phyloP scores from a whole-genome alignment of 2,888 invertebrate genomes.

The Cepaea hortensis region DNA sequence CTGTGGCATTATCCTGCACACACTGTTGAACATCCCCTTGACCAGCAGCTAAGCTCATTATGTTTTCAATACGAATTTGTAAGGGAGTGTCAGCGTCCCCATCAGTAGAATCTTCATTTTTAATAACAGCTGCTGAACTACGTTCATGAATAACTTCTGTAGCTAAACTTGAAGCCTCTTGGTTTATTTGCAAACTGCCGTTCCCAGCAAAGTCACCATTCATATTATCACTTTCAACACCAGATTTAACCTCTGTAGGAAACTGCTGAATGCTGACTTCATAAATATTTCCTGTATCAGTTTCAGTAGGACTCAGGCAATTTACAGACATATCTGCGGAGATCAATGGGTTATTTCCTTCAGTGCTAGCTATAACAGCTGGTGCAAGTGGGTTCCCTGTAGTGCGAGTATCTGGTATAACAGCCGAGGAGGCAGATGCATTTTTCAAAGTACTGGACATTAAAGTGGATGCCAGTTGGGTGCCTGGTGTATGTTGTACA shows the following conservation, averaged over 20 bases:
- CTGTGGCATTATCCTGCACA: background rate
- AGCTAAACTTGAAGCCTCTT: background rate
- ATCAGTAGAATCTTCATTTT: background rate
- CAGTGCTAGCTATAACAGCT: background rate
- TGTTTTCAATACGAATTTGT: background rate
- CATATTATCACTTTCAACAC: background rate
- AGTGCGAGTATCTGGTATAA: no score
- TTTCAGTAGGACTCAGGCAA: background rate
- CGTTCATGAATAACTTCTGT: background rate
- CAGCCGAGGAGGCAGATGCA: no score
- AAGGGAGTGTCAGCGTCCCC: background rate
- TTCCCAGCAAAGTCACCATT: background rate
- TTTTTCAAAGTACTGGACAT: background rate
- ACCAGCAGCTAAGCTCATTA: background rate
- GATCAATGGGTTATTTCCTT: background rate
- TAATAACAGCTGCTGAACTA: background rate
- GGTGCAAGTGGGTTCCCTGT: background rate
- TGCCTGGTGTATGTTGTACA: background rate
- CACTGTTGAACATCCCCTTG: background rate
- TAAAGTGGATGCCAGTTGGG: background rate
- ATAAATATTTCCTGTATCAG: background rate
- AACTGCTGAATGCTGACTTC: background rate
- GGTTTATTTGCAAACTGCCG: background rate
- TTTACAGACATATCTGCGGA: background rate
- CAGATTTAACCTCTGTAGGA: background rate